phyloP scores from a whole-genome alignment of 2,888 invertebrate genomes.

The Lasiommata megera region DNA sequence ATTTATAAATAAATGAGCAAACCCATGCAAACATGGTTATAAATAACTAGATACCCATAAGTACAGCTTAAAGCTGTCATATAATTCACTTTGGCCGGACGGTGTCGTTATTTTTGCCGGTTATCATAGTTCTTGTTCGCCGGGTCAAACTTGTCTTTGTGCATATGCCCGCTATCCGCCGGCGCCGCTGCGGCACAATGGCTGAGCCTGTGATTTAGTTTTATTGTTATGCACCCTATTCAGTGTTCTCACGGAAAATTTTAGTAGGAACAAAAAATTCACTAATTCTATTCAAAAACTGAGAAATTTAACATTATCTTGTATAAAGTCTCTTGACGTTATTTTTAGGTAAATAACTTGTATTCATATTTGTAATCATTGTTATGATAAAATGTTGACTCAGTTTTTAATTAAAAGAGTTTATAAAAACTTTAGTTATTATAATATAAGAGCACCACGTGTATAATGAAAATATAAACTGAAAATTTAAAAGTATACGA shows the following conservation, averaged over 20 bases:
- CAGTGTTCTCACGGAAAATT: slow-evolving; percentile 38
- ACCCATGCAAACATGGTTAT: too few species aligned
- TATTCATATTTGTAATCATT: too few species aligned
- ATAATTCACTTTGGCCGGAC: not conserved
- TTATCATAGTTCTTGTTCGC: not conserved
- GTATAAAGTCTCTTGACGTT: too few species aligned
- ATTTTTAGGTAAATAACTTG: too few species aligned
- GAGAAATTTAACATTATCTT: too few species aligned
- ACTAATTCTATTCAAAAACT: not conserved
- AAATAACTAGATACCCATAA: too few species aligned
- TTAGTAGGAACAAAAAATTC: not conserved
- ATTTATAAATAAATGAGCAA: too few species aligned
- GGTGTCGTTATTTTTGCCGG: not conserved
- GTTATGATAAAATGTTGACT: too few species aligned
- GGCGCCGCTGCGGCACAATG: slow-evolving; percentile 75
- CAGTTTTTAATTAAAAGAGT: too few species aligned
- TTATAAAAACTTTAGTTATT: not conserved
- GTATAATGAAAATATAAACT: not conserved
- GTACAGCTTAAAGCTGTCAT: not conserved
- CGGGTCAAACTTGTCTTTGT: slow-evolving; percentile 21
- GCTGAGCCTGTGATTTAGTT: slow-evolving; percentile 76
- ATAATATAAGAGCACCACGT: not conserved
- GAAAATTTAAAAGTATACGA: not conserved
- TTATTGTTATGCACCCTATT: slow-evolving; percentile 78
- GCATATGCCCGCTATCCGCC: slow-evolving; percentile 75